A percentile compares a stretch with the other conserved stretches of the same genome.
Conservation (phyloP, 2,113 vertebrate genomes). For the Rhineura floridana region DNA sequence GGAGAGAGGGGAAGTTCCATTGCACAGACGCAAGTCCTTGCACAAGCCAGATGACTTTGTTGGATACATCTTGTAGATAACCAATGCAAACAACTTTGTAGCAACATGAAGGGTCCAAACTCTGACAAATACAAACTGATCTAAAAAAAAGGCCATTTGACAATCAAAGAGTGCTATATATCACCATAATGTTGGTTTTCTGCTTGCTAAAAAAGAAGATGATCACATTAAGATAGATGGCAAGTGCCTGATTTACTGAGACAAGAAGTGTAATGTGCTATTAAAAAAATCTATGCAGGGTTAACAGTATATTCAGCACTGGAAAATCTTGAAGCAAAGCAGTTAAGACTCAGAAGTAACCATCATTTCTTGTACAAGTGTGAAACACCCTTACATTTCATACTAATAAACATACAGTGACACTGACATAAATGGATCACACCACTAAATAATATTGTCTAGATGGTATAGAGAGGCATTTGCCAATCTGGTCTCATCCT, state of each 20-base stretch:
- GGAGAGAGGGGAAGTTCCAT: too few relatives aligned
- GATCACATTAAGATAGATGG: not conserved
- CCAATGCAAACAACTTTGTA: too few relatives aligned
- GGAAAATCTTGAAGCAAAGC: constrained; percentile 1
- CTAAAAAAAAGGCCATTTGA: too few relatives aligned
- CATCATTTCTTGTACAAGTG: not conserved
- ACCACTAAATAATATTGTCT: not conserved
- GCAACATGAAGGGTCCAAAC: not conserved
- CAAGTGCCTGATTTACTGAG: not conserved
- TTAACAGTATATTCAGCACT: constrained; percentile 4
- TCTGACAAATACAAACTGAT: constrained; percentile 3
- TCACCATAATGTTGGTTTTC: not conserved
- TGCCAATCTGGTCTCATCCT: too few relatives aligned
- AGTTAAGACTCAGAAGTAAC: too few relatives aligned
- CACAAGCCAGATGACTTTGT: too few relatives aligned
- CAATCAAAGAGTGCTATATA: too few relatives aligned
- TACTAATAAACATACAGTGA: not conserved
- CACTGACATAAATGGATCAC: not conserved
- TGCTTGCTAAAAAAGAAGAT: not conserved
- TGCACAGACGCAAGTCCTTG: too few relatives aligned
- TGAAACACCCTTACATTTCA: not conserved
- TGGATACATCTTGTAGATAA: too few relatives aligned
- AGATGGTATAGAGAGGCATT: too few relatives aligned
- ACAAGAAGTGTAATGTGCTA: not conserved
- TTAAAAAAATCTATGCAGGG: too few relatives aligned